Conservation (phyloP, 1,140 invertebrate species). For the Magallana ariakensis region DNA sequence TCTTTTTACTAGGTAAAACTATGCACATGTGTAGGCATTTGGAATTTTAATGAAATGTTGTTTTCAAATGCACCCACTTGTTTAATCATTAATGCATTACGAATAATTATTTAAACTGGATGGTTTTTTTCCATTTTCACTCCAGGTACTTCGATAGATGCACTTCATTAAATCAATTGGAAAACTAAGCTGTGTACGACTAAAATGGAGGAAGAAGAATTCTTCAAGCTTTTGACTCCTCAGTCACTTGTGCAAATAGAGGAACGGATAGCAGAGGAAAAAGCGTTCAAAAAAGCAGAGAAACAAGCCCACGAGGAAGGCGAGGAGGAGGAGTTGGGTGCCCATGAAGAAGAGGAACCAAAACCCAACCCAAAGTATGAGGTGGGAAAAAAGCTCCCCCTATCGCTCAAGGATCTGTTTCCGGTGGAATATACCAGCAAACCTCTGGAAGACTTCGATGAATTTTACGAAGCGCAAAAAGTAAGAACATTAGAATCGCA, state of each 20-base stretch:
- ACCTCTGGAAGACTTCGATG: constrained; percentile 78
- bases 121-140: too few relatives aligned
- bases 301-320: constrained; percentile 69
- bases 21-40: background rate
- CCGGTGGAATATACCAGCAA: constrained; percentile 71
- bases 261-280: constrained; percentile 81
- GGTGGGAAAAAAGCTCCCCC: constrained; percentile 76
- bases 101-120: too few relatives aligned
- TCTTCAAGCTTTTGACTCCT: constrained; percentile 97
- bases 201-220: constrained; percentile 60
- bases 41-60: too few relatives aligned
- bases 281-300: constrained; percentile 69
- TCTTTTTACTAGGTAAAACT: background rate
- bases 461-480: constrained; percentile 78
- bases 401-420: constrained; percentile 73
- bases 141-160: constrained; percentile 29
- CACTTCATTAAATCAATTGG: constrained; percentile 33
- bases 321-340: constrained; percentile 69
- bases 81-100: too few relatives aligned
- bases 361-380: constrained; percentile 76
- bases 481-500: constrained; percentile 56
- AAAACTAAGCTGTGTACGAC: constrained; percentile 34
- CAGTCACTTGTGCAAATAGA: constrained; percentile 96
- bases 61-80: too few relatives aligned
- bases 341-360: constrained; percentile 66